These are phyloP conservation scores for Drosophila formosana DNA, from an alignment of 2,888 invertebrate genomes.

Conservation along the genomic window DNA sequence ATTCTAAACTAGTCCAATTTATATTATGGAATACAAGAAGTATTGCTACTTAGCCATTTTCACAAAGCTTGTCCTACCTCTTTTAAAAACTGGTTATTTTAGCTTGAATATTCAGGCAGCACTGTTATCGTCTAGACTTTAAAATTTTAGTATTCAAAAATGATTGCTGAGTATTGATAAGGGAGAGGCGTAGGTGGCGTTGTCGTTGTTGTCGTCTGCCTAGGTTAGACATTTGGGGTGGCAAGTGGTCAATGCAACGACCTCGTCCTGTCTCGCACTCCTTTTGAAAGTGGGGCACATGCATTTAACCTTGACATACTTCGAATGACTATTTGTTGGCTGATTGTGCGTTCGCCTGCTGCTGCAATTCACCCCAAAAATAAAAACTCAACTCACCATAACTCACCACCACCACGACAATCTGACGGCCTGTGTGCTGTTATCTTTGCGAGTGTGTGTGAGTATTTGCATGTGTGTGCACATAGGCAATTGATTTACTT, in stretches of 20 bases:
- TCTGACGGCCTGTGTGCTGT: not conserved
- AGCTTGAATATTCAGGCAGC: not conserved
- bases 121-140: conserved; percentile 30
- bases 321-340: conserved; percentile 46
- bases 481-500: conserved; percentile 68
- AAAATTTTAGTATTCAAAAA: conserved; percentile 5
- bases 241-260: conserved; percentile 41
- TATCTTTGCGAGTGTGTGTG: conserved; percentile 17
- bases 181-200: not conserved
- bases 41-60: no score
- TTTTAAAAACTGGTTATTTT: no score
- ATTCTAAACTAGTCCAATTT: no score
- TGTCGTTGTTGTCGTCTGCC: conserved; percentile 1
- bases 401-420: conserved; percentile 33
- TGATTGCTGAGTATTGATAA: conserved; percentile 9
- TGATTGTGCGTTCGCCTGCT: conserved; percentile 25
- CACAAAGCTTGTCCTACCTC: no score
- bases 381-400: conserved; percentile 24
- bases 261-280: conserved; percentile 37
- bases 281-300: conserved; percentile 71
- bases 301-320: conserved; percentile 76
- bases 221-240: not conserved
- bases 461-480: conserved; percentile 23
- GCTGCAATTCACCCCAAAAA: conserved; percentile 36
- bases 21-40: no score